Percentiles rank a stretch among this genome's conserved stretches.
Conservation (phyloP, 2,113 vertebrate species). For the Rhadina sibilatrix region DNA sequence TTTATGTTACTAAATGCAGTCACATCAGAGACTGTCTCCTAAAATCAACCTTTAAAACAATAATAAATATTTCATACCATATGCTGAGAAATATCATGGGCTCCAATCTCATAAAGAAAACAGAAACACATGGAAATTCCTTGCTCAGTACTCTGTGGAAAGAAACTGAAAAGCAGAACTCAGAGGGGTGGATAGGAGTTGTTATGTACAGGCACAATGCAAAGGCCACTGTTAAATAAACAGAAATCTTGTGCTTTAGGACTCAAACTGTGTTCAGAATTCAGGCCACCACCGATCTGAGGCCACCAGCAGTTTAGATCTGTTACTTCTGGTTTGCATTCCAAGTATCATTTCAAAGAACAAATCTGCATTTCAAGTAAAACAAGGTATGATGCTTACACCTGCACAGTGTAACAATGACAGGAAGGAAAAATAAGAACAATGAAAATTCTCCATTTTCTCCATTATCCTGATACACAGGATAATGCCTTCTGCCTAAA, state of each 20-base stretch:
- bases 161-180: not conserved
- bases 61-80: slow-evolving; percentile 21
- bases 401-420: not conserved
- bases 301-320: not conserved
- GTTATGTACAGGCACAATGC: not conserved
- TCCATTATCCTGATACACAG: not conserved
- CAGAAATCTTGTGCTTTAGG: not conserved
- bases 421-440: not conserved
- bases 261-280: not conserved
- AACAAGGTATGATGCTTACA: not conserved
- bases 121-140: not conserved
- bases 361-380: not conserved
- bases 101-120: not conserved
- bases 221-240: not conserved
- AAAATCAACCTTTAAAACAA: slow-evolving; percentile 22
- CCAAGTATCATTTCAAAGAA: not conserved
- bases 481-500: not conserved
- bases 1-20: slow-evolving; percentile 15
- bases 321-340: not conserved
- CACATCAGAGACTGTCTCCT: slow-evolving; percentile 7
- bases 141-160: not conserved
- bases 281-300: not conserved
- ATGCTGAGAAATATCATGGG: not conserved
- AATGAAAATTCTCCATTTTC: not conserved
- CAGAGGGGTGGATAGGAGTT: not conserved